These are phyloP conservation scores for Myotis daubentonii DNA, from an alignment of 2,797 vertebrate species.

Conservation along the genomic window DNA sequence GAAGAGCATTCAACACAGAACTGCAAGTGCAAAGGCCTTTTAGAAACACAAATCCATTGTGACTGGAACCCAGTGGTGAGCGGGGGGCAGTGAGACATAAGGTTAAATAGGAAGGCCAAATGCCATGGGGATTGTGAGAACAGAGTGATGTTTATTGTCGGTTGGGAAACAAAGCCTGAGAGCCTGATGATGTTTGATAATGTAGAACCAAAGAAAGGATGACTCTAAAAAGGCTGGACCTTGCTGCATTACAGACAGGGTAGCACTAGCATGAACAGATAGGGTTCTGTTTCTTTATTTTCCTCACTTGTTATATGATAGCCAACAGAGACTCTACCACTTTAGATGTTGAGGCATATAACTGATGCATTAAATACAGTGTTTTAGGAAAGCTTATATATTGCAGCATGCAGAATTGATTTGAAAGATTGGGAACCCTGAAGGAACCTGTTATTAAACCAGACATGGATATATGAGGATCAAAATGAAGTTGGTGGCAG, in stretches of 20 bases:
- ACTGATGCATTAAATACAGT: background rate
- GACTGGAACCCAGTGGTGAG: background rate
- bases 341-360: background rate
- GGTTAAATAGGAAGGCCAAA: background rate
- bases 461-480: background rate
- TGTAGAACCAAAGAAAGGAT: background rate
- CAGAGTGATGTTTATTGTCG: background rate
- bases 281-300: background rate
- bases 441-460: background rate
- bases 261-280: background rate
- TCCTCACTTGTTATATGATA: background rate
- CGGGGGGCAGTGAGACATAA: background rate
- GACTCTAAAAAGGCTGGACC: background rate
- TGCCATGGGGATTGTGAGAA: background rate
- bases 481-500: background rate
- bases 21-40: background rate
- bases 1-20: background rate
- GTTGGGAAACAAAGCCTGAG: background rate
- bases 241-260: background rate
- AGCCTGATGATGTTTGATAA: background rate
- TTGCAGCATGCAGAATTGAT: background rate
- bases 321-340: background rate
- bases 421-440: background rate
- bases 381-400: background rate
- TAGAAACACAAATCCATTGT: background rate